These are phyloP conservation scores for Druon quercuslanigerum DNA, from an alignment of 1,140 invertebrate genomes.

Conservation along the genomic window DNA sequence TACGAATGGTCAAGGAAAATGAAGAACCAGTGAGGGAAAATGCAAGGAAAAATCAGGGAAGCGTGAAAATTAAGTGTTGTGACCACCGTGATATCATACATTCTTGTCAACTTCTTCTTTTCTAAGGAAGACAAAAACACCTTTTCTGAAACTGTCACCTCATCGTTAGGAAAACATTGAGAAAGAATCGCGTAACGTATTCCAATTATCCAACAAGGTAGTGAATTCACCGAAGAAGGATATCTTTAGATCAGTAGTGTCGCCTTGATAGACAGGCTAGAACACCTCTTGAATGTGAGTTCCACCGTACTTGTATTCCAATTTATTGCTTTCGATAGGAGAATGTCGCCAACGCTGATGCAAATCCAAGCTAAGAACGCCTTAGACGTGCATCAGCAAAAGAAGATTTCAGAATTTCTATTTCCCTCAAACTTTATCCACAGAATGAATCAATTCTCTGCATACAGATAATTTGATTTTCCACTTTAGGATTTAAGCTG, in stretches of 20 bases:
- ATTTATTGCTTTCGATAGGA: conserved; percentile 63
- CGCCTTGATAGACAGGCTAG: conserved; percentile 39
- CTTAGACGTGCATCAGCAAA: neutral
- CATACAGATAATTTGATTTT: conserved; percentile 15
- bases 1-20: no score
- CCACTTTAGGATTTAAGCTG: neutral
- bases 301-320: conserved; percentile 58
- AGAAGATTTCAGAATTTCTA: conserved; percentile 24
- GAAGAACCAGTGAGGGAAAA: no score
- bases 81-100: no score
- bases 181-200: conserved; percentile 15
- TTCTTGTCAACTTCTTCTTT: no score
- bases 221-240: neutral
- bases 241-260: conserved; percentile 31
- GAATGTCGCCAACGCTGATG: conserved; percentile 40
- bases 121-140: neutral
- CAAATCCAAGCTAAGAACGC: conserved; percentile 24
- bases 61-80: no score
- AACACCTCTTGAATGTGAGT: conserved; percentile 46
- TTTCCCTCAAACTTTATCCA: conserved; percentile 20
- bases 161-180: conserved; percentile 4
- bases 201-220: neutral
- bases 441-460: conserved; percentile 8
- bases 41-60: no score
- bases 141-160: neutral